Percentiles rank a stretch among this genome's conserved stretches.
Conservation (phyloP, 2,113 vertebrate species). For the Ancistrus triradiatus region DNA sequence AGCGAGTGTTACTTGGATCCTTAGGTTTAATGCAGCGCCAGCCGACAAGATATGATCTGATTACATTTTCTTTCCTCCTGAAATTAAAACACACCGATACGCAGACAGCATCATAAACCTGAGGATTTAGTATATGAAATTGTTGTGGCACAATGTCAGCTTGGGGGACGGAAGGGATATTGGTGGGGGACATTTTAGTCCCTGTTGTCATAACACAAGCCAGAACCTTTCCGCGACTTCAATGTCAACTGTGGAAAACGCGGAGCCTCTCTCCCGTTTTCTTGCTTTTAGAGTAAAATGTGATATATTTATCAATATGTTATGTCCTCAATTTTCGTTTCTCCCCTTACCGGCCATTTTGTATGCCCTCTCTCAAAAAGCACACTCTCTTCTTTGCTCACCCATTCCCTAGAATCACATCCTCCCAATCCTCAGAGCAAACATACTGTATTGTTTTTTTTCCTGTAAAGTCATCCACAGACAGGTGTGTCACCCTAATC, state of each 20-base stretch:
- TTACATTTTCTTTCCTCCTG: no score
- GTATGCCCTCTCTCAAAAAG: not conserved
- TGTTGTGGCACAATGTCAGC: slow-evolving; percentile 34
- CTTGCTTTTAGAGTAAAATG: not conserved
- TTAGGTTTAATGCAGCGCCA: no score
- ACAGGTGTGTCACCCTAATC: slow-evolving; percentile 18
- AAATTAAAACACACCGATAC: no score
- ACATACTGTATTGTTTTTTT: slow-evolving; percentile 11
- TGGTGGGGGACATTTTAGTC: slow-evolving; percentile 1
- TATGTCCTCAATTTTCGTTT: not conserved
- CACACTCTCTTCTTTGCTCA: not conserved
- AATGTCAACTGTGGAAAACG: no score
- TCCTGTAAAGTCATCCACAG: not conserved
- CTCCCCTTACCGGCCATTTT: not conserved
- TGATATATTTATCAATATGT: not conserved
- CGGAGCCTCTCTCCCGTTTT: not conserved
- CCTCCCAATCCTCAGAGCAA: not conserved
- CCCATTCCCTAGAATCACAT: not conserved
- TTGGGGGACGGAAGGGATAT: slow-evolving; percentile 12
- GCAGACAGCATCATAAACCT: no score
- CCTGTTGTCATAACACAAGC: not conserved
- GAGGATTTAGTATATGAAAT: slow-evolving; percentile 43
- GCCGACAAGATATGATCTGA: no score
- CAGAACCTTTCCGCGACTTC: not conserved
- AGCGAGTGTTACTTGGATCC: no score